These are phyloP conservation scores for Aelia acuminata DNA, from an alignment of 2,888 invertebrate species.

Conservation along the genomic window DNA sequence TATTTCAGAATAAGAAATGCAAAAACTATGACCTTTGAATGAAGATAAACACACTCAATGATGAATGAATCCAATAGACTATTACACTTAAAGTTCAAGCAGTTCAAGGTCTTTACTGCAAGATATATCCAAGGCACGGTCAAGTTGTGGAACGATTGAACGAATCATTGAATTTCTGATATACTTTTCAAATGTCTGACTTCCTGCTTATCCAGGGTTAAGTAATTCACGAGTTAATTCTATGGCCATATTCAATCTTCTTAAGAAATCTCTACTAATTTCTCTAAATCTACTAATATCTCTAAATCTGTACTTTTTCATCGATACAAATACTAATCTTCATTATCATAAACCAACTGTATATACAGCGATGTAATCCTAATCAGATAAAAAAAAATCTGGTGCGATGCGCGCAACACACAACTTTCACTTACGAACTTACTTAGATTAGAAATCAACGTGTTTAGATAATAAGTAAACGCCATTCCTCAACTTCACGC, in stretches of 20 bases:
- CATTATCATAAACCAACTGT: background rate
- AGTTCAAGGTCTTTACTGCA: background rate
- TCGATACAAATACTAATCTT: background rate
- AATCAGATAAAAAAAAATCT: too few species aligned
- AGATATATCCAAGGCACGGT: background rate
- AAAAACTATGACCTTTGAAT: slow-evolving; percentile 17
- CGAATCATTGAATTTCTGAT: background rate
- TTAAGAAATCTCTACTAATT: background rate
- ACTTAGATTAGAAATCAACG: too few species aligned
- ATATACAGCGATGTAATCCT: too few species aligned
- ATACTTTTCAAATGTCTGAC: background rate
- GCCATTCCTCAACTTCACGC: too few species aligned
- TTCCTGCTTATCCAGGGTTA: slow-evolving; percentile 9
- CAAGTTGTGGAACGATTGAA: background rate
- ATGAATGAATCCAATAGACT: slow-evolving; percentile 7
- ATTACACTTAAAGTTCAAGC: slow-evolving; percentile 8
- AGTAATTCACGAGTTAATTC: slow-evolving; percentile 6
- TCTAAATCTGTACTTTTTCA: background rate
- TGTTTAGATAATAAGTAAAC: too few species aligned
- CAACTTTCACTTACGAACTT: too few species aligned
- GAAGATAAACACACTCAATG: slow-evolving; percentile 10
- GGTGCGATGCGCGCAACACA: too few species aligned
- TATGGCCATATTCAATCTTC: background rate
- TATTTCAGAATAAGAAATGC: background rate
- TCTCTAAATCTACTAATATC: too few species aligned